Evolutionary conservation across 2,888 invertebrate genomes (phyloP).

Genomic region (Conops quadrifasciatus): DNA sequence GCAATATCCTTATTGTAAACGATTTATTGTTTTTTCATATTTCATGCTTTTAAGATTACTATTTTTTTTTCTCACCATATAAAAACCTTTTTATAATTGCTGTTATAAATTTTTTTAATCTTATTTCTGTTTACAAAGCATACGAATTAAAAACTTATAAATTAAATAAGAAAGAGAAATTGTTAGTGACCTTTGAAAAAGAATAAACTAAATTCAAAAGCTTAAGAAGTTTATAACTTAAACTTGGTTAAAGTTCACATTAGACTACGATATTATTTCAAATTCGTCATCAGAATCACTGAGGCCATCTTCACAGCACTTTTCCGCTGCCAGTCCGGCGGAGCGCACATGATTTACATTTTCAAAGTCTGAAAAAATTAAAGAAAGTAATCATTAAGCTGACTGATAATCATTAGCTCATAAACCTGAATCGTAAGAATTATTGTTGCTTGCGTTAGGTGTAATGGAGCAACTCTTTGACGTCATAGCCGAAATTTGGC

Average conservation of each 20-base stretch:
- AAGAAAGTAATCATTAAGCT: conserved; percentile 11
- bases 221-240: conserved; percentile 21
- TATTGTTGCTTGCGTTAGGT: conserved; percentile 12
- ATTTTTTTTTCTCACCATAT: not conserved
- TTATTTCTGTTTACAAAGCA: not conserved
- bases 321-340: conserved; percentile 36
- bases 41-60: not conserved
- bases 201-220: not conserved
- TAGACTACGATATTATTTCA: conserved; percentile 76
- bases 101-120: not conserved
- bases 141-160: not conserved
- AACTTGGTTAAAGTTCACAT: not conserved
- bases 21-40: no score
- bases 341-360: conserved; percentile 50
- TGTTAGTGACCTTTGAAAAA: not conserved
- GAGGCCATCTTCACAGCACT: conserved; percentile 65
- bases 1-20: no score
- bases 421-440: not conserved
- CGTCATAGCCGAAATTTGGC: conserved; percentile 9
- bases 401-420: no score
- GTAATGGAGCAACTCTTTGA: conserved; percentile 31
- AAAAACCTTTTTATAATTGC: not conserved
- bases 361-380: conserved; percentile 49
- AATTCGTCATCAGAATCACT: conserved; percentile 84
- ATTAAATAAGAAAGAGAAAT: not conserved